Evolutionary conservation across 2,888 invertebrate genomes (phyloP).

Genomic region (Abscondita cerata): DNA sequence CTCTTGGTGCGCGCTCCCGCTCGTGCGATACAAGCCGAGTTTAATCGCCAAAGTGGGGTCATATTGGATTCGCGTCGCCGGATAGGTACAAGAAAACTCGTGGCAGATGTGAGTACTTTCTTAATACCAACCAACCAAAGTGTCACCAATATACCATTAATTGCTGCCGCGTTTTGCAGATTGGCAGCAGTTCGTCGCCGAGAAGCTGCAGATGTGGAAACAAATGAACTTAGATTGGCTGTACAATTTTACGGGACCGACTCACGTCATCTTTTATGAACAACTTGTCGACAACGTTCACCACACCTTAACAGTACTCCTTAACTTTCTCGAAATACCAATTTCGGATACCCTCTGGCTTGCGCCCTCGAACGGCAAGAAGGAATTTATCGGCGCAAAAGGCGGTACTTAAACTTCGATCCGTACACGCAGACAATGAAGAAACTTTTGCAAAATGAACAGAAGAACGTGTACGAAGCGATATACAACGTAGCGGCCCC

Average conservation of each 20-base stretch:
- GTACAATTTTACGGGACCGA: conserved; percentile 70
- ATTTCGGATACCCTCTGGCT: conserved; percentile 46
- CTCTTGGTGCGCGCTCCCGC: conserved; percentile 75
- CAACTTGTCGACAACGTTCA: conserved; percentile 61
- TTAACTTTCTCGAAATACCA: conserved; percentile 52
- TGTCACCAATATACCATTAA: not conserved
- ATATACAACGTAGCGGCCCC: conserved; percentile 56
- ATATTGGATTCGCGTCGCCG: conserved; percentile 78
- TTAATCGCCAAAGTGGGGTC: conserved; percentile 83
- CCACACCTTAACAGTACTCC: conserved; percentile 63
- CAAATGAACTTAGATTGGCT: conserved; percentile 75
- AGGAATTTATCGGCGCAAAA: conserved; percentile 76
- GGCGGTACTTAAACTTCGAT: conserved; percentile 71
- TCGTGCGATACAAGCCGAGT: conserved; percentile 79
- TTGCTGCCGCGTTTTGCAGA: conserved; percentile 57
- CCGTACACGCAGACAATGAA: conserved; percentile 74
- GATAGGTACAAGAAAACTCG: conserved; percentile 68
- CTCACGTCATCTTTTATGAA: conserved; percentile 76
- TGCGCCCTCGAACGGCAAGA: conserved; percentile 56
- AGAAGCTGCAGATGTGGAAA: conserved; percentile 72
- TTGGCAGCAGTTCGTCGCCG: conserved; percentile 75
- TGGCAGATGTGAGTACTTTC: conserved; percentile 64
- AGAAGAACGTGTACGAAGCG: conserved; percentile 62
- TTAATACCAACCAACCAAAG: not conserved
- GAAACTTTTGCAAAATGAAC: conserved; percentile 59